Evolutionary conservation across 2,797 vertebrate genomes (phyloP).

Genomic region (Danio albolineatus): DNA sequence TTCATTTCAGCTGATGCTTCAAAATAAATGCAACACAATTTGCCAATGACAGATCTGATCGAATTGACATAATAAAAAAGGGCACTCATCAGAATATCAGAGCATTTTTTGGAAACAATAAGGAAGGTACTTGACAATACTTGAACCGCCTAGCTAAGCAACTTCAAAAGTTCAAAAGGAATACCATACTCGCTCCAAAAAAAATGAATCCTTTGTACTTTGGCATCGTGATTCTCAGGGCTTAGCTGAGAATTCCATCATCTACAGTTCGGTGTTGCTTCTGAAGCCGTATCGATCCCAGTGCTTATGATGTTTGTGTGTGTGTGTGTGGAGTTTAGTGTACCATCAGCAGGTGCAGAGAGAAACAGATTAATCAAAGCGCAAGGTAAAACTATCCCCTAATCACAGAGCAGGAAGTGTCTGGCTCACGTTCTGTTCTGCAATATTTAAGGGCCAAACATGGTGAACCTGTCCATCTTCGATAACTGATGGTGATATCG

Average conservation of each 20-base stretch:
- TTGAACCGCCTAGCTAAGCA: constrained; percentile 51
- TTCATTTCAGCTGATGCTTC: not conserved
- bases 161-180: not conserved
- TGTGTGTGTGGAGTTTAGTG: constrained; percentile 64
- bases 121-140: not conserved
- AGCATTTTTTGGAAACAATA: not conserved
- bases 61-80: not conserved
- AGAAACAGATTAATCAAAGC: constrained; percentile 59
- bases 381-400: constrained; percentile 38
- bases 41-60: not conserved
- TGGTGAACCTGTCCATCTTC: constrained; percentile 27
- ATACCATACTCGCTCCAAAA: not conserved
- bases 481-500: constrained; percentile 17
- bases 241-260: constrained; percentile 37
- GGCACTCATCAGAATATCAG: not conserved
- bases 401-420: constrained; percentile 38
- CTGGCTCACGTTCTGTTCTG: constrained; percentile 15
- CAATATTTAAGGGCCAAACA: constrained; percentile 34
- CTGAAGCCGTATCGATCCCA: constrained; percentile 64
- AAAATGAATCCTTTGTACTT: constrained; percentile 53
- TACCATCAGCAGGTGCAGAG: constrained; percentile 66
- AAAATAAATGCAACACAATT: not conserved
- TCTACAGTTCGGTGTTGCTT: constrained; percentile 34
- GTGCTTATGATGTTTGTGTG: constrained; percentile 59
- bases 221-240: constrained; percentile 50